phyloP scores from a whole-genome alignment of 2,797 vertebrate genomes.

The Prionace glauca region DNA sequence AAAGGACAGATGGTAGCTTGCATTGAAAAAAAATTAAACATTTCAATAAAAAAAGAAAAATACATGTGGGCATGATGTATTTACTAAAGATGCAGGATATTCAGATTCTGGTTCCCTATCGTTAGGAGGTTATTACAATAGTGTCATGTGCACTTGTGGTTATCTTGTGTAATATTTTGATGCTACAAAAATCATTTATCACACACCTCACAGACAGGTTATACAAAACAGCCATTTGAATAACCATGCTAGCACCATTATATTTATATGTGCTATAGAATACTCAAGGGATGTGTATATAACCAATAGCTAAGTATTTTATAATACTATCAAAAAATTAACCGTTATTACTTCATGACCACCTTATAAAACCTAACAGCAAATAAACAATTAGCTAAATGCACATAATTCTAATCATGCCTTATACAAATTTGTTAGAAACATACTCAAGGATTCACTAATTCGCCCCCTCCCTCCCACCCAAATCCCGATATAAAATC shows the following conservation, averaged over 20 bases:
- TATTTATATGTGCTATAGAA: constrained; percentile 45
- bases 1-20: neutral
- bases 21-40: neutral
- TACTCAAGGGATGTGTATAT: constrained; percentile 10
- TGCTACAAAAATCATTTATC: neutral
- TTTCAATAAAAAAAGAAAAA: constrained; percentile 16
- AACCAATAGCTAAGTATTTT: constrained; percentile 20
- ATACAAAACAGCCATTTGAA: constrained; percentile 46
- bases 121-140: neutral
- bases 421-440: neutral
- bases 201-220: neutral
- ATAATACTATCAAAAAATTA: neutral
- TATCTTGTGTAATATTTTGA: neutral
- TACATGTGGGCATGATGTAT: neutral
- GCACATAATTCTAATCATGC: neutral
- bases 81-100: neutral
- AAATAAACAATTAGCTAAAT: neutral
- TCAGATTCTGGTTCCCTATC: neutral
- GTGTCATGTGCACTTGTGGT: neutral
- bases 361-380: neutral
- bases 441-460: constrained; percentile 21
- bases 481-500: neutral
- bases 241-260: constrained; percentile 53
- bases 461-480: neutral
- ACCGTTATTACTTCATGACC: neutral